Evolutionary conservation across 2,888 invertebrate genomes (phyloP).

Genomic region (Listrodromus nycthemerus): DNA sequence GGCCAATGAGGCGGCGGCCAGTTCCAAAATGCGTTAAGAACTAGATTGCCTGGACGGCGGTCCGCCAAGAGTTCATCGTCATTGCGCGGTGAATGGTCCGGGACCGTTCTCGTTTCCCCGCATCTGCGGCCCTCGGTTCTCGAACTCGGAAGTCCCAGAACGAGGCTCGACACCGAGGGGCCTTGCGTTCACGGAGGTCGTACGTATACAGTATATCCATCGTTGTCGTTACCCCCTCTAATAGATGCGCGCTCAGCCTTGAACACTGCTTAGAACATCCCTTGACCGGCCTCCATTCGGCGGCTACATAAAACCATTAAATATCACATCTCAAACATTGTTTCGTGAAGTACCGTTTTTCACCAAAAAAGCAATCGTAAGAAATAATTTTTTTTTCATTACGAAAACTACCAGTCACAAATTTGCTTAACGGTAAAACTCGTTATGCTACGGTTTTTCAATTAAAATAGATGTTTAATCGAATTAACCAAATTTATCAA

Average conservation of each 20-base stretch:
- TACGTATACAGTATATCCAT: conserved; percentile 48
- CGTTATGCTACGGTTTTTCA: no score
- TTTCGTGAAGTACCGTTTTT: background rate
- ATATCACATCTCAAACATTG: background rate
- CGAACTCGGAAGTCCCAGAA: conserved; percentile 67
- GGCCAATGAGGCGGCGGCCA: conserved; percentile 48
- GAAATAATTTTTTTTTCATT: no score
- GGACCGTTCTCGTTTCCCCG: conserved; percentile 62
- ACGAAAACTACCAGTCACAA: no score
- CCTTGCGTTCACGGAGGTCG: conserved; percentile 66
- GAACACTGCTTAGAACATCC: conserved; percentile 46
- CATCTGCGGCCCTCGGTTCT: conserved; percentile 71
- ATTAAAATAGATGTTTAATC: no score
- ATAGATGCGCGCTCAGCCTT: conserved; percentile 43
- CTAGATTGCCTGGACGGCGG: conserved; percentile 20
- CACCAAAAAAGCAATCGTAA: no score
- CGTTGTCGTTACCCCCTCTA: conserved; percentile 43
- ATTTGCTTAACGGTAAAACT: no score
- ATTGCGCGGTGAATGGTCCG: conserved; percentile 24
- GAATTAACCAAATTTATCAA: no score
- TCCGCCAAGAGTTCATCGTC: conserved; percentile 18
- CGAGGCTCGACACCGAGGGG: conserved; percentile 53
- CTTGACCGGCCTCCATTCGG: conserved; percentile 7
- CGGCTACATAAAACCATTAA: no score
- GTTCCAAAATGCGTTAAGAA: conserved; percentile 51